Base-by-base conservation (phyloP, 2,888 invertebrate species). In the Mesopsocus fuscifrons region DNA sequence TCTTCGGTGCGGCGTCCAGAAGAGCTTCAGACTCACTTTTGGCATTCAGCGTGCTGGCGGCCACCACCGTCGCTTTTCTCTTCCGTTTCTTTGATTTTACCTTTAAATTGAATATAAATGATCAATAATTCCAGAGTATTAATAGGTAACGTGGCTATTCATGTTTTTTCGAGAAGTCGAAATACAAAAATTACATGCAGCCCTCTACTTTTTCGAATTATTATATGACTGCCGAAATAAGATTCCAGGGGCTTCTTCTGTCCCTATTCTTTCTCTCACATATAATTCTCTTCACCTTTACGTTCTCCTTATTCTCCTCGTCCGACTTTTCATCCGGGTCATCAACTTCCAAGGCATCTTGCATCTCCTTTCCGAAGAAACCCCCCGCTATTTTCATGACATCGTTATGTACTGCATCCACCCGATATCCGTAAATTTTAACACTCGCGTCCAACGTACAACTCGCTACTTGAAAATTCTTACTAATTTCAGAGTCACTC, bases 391-490 rank as follows among this genome's bases (percentile, higher is more conserved):
- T 38, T 20, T 38, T 38, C 3, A 38, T 18, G 5, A 20, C 38
- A 3, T 38, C 38, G 3, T 16, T 38, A 38, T 38, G 38, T 18
- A 38, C 38, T 5, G 38, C 38, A 59, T 92, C 91, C 0, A 92
- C 91, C 46, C 89, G 69, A 46, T 78, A 73, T 0, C 84, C 78
- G 59, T 91, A 91, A 42, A 91, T 87, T 57, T 84, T 82, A 1
- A 85, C 74, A 6, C 88, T 83, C 0, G 88, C 88, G 58, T 91
- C 91, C 41, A 92, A 63, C 1, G 89, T 79, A 1, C 80, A 79
- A 40, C 85, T 81, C 1, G 84, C 88, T 9, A 84, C 74, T 69
- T 84, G 74, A 41, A 81, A 65, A 53, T 74, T 72, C 46, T 38
- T 38, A 18, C 18, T 38, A 18, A 82, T 67, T 5, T 76, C 71